Evolutionary conservation across 2,797 vertebrate species (phyloP).

Genomic region (Trachurus trachurus): DNA sequence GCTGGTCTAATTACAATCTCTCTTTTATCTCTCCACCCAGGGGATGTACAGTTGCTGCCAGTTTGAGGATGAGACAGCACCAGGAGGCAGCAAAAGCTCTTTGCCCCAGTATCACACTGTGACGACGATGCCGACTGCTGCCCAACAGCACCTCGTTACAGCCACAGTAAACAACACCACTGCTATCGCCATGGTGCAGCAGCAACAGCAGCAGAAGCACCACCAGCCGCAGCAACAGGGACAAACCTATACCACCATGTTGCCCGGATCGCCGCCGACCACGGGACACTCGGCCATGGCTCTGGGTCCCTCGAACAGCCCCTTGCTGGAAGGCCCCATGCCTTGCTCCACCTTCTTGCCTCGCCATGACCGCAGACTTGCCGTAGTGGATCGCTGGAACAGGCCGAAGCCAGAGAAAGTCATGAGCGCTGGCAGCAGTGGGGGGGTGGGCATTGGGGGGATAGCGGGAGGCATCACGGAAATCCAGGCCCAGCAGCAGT

Average conservation of each 20-base stretch:
- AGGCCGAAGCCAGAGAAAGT: slow-evolving; percentile 83
- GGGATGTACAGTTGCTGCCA: slow-evolving; percentile 97
- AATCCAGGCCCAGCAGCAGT: slow-evolving; percentile 80
- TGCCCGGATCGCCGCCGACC: slow-evolving; percentile 81
- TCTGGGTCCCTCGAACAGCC: slow-evolving; percentile 89
- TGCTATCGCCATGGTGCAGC: slow-evolving; percentile 83
- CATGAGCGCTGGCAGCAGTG: slow-evolving; percentile 67
- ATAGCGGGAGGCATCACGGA: slow-evolving; percentile 82
- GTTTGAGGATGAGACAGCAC: slow-evolving; percentile 88
- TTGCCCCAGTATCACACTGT: slow-evolving; percentile 86
- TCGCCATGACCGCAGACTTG: slow-evolving; percentile 88
- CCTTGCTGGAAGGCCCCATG: slow-evolving; percentile 87
- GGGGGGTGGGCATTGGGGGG: slow-evolving; percentile 76
- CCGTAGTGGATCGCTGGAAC: slow-evolving; percentile 92
- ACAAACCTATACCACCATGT: slow-evolving; percentile 84
- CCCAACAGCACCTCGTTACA: slow-evolving; percentile 83
- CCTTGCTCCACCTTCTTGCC: slow-evolving; percentile 90
- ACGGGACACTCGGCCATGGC: slow-evolving; percentile 86
- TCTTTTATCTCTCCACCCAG: slow-evolving; percentile 77
- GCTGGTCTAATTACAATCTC: slow-evolving; percentile 59
- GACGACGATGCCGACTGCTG: slow-evolving; percentile 77
- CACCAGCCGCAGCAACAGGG: slow-evolving; percentile 85
- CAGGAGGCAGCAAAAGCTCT: slow-evolving; percentile 78
- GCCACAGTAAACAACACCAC: slow-evolving; percentile 84
- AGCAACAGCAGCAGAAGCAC: slow-evolving; percentile 83